Evolutionary conservation across 2,797 vertebrate genomes (phyloP), one percentile per base, ranked within the genome.

Genomic region (Brachymystax lenok): DNA sequence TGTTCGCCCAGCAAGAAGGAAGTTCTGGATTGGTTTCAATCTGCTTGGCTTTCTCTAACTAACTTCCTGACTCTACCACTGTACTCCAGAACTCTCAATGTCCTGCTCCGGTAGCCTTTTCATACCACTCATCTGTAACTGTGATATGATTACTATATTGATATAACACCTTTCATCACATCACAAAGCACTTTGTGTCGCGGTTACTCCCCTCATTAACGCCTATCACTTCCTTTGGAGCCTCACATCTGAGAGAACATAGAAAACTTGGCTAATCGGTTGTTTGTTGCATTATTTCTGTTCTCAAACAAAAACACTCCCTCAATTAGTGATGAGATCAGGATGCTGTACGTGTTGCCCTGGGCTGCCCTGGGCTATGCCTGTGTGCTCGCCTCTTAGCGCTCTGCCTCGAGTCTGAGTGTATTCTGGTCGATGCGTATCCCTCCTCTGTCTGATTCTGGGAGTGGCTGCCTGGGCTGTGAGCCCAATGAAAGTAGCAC

Each of bases 271-370:
- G 64, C 27, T 17, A 16, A 4, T 19, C 27, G 5, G 13, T 17
- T 30, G 74, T 52, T 77, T 46, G 27, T 73, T 79, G 80, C 80
- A 46, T 86, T 68, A 76, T 81, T 74, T 68, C 56, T 71, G 80
- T 80, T 80, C 69, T 84, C 76, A 76, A 73, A 66, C 74, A 82
- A 85, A 87, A 80, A 35, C 40, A 46, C 3, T 46, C 74, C 78
- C 10, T 87, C 82, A 80, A 88, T 88, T 79, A 79, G 76, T 21
- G 3, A 83, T 78, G 69, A 75, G 80, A 84, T 84, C 77, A 79
- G 79, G 86, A 79, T 80, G 61, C 56, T 2, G 4, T 70, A 19
- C 30, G 1, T 28, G 74, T 76, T 56, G 81, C 46, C 46, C 63
- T 68, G 52, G 67, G 70, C 59, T 24, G 3, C 59, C 21, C 21